Evolutionary conservation across 2,113 vertebrate species (phyloP), one percentile per base, ranked within the genome.

Genomic region (Tupaia chinensis): DNA sequence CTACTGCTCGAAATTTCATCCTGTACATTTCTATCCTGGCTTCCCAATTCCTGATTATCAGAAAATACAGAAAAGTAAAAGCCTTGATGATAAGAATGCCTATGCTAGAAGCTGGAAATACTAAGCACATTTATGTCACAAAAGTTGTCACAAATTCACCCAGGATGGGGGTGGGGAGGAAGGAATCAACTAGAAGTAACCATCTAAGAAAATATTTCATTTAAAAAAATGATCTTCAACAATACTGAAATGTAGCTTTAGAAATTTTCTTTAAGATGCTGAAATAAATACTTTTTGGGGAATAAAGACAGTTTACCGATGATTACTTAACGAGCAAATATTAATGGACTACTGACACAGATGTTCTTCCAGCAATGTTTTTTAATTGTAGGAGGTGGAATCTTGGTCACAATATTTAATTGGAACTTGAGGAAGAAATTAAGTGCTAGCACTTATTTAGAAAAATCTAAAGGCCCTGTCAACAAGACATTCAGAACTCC

Each of bases 391-490:
- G 11, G 22, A 83, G 34, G 70, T 23, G 68, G 73, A 87, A 87
- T 86, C 7, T 94, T 92, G 77, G 65, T 93, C 95, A 76, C 77
- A 91, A 82, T 87, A 92, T 74, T 94, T 86, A 79, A 88, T 25
- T 95, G 65, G 53, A 66, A 89, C 83, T 90, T 76, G 60, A 63
- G 76, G 44, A 85, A 74, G 79, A 93, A 87, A 87, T 70, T 65
- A 76, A 82, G 44, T 60, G n/a, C 2, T 12, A 82, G 15, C 74
- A 86, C 54, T 89, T 32, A 44, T 44, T 84, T 53, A 92, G 79
- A 23, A 85, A 85, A 74, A 90, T 44, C 25, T 58, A 87, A 94
- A 94, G 70, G 1, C 70, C 77, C 56, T 19, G 53, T 5, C 22
- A 27, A 32, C 61, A 88, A 58, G 32, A 69, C 88, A 5, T 85